A percentile compares a stretch with the other conserved stretches of the same genome.
phyloP scores from a whole-genome alignment of 2,113 vertebrate genomes.

The Sinocyclocheilus maitianheensis region DNA sequence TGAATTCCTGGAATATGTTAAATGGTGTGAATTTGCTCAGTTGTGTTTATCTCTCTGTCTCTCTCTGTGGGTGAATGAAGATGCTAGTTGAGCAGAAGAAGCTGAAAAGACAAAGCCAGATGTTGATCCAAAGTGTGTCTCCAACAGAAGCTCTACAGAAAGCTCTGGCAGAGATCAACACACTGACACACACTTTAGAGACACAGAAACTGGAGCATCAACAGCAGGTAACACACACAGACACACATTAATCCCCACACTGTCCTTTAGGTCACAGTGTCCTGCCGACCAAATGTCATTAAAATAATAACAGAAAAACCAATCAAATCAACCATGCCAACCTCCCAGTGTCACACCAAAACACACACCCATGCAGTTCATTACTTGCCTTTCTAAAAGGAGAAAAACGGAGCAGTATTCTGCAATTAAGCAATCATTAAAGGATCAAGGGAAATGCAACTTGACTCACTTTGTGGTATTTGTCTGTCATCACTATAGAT shows the following conservation, averaged over 20 bases:
- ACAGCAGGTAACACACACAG: constrained; percentile 78
- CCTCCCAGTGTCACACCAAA: constrained; percentile 13
- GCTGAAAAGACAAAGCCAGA: constrained; percentile 90
- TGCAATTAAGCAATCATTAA: constrained; percentile 67
- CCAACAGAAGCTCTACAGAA: constrained; percentile 82
- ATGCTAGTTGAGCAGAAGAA: constrained; percentile 93
- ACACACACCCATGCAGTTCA: constrained; percentile 66
- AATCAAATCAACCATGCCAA: not conserved
- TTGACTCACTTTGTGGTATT: constrained; percentile 30
- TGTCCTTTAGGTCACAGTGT: constrained; percentile 20
- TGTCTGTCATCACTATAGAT: not conserved
- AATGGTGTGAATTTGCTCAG: not conserved
- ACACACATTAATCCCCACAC: constrained; percentile 3
- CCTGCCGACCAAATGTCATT: constrained; percentile 22
- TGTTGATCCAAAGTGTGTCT: constrained; percentile 81
- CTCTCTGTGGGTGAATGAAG: constrained; percentile 65
- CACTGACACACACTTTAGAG: constrained; percentile 82
- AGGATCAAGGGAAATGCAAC: constrained; percentile 44
- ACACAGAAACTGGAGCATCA: constrained; percentile 83
- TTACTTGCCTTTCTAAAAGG: constrained; percentile 48
- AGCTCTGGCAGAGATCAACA: constrained; percentile 84
- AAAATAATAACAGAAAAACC: constrained; percentile 52
- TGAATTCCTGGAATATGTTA: not conserved
- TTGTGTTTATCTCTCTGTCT: constrained; percentile 2
- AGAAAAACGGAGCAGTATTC: constrained; percentile 58